phyloP scores from a whole-genome alignment of 2,797 vertebrate genomes.

The Hydrocynus forskahlii region DNA sequence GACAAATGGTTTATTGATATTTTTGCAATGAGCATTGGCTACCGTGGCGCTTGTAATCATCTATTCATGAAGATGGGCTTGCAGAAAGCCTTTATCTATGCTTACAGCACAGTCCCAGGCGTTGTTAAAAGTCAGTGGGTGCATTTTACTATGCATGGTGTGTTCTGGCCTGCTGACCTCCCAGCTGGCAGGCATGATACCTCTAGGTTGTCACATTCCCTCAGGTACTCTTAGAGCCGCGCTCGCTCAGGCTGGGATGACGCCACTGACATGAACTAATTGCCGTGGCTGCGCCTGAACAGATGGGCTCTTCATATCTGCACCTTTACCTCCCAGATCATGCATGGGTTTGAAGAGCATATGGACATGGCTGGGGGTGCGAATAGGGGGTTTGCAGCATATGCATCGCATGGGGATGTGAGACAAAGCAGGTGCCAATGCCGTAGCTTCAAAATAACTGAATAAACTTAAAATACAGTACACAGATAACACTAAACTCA shows the following conservation, averaged over 20 bases:
- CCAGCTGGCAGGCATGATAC: constrained; percentile 34
- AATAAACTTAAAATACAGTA: too few species aligned
- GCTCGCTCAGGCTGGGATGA: constrained; percentile 22
- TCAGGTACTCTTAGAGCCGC: constrained; percentile 31
- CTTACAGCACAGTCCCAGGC: not conserved
- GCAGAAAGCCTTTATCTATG: not conserved
- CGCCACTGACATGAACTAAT: constrained; percentile 41
- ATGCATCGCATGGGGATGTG: too few species aligned
- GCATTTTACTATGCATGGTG: constrained; percentile 22
- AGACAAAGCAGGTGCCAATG: too few species aligned
- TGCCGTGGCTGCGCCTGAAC: constrained; percentile 29
- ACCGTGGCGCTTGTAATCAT: not conserved
- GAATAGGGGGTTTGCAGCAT: too few species aligned
- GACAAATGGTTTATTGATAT: not conserved
- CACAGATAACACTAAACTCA: too few species aligned
- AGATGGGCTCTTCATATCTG: constrained; percentile 50
- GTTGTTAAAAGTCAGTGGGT: not conserved
- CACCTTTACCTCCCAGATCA: constrained; percentile 11
- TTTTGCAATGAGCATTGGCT: not conserved
- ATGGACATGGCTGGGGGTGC: constrained; percentile 25
- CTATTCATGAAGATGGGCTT: not conserved
- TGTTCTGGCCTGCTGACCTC: constrained; percentile 39
- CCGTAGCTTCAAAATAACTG: too few species aligned
- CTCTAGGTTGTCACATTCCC: constrained; percentile 25
- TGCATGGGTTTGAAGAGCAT: constrained; percentile 29